Evolutionary conservation across 2,888 invertebrate species (phyloP).

Genomic region (Dioctria linearis): DNA sequence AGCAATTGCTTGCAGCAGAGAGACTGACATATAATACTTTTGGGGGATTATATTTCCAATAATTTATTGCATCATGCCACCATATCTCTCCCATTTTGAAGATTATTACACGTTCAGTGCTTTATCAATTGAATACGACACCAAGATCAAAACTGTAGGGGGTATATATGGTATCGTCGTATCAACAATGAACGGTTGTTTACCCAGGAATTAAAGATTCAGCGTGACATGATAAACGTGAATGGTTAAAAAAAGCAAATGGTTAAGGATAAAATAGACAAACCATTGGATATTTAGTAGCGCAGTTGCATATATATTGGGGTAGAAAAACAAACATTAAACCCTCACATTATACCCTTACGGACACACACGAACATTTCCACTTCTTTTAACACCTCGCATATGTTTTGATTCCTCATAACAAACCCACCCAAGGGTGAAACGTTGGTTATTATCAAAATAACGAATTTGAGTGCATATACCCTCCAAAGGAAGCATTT

Average conservation of each 20-base stretch:
- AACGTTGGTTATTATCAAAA: background rate
- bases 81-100: slow-evolving; percentile 15
- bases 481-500: background rate
- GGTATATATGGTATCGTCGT: background rate
- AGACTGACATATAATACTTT: slow-evolving; percentile 15
- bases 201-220: slow-evolving; percentile 1
- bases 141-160: slow-evolving; percentile 1
- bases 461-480: background rate
- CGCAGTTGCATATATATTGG: background rate
- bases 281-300: background rate
- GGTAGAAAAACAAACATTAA: slow-evolving; percentile 35
- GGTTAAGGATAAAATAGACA: background rate
- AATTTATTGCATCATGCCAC: slow-evolving; percentile 37
- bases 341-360: background rate
- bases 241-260: background rate
- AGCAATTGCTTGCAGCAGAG: background rate
- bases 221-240: background rate
- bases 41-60: slow-evolving; percentile 32
- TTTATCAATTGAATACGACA: slow-evolving; percentile 36
- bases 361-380: slow-evolving; percentile 9
- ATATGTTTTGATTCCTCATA: slow-evolving; percentile 29
- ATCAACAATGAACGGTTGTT: background rate
- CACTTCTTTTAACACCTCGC: slow-evolving; percentile 10
- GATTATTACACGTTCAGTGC: slow-evolving; percentile 41
- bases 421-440: slow-evolving; percentile 27